Evolutionary conservation across 2,888 invertebrate genomes (phyloP), one percentile per base, ranked within the genome.

Genomic region (Nemapogon koenigi): DNA sequence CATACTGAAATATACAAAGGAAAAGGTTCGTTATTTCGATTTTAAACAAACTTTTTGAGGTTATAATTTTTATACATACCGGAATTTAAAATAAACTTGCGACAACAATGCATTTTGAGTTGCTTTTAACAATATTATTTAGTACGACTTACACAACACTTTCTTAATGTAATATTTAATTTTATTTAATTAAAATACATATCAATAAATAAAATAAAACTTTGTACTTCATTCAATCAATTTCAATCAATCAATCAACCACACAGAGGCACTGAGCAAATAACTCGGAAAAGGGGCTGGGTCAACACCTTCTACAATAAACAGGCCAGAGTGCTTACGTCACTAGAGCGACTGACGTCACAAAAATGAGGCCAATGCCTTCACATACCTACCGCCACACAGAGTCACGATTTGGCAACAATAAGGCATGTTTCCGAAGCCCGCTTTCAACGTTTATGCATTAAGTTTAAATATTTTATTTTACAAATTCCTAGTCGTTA

Each of bases 31-130:
- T 6, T 27, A 4, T 22, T 6, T 22, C 22, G 22, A 8, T 7
- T 16, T 15, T 33, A 33, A 33, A 32, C n/a, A 28, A 4, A 28
- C 4, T 6, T 28, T 28, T n/a, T 6, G 11, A 16, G 16, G 30
- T 30, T 31, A 31, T 16, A 13, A 3, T 22, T 22, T 6, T 7
- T 17, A 33, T 33, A 33, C 17, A 16, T 11, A 33, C 33, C 19
- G 11, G 33, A 19, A 33, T 19, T 33, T 8, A 6, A 11, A 3
- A 33, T 13, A 11, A 33, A 19, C 2, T 33, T 18, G 13, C 33
- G 33, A 13, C 18, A 19, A 7, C 10, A 7, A 19, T 33, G 33
- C 33, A 33, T 33, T 3, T 17, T 33, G n/a, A n/a, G n/a, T 19
- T 11, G 6, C 4, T n/a, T 30, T 13, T 30, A 15, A 8, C 8